Evolutionary conservation across 35 echinoderm and acorn worm genomes (phyloP).

Genomic region (Chiridota heheva): DNA sequence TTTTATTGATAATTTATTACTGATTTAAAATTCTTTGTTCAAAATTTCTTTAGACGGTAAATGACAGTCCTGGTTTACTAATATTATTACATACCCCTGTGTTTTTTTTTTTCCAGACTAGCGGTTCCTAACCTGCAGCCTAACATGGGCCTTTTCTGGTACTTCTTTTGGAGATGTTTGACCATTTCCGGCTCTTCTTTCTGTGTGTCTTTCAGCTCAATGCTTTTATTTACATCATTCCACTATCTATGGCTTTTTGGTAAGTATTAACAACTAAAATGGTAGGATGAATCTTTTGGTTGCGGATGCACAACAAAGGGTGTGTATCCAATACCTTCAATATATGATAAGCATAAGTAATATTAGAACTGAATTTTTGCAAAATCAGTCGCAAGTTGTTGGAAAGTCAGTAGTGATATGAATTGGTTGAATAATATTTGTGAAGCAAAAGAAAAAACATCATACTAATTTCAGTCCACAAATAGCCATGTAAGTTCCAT

Average conservation of each 20-base stretch:
- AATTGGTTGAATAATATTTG: no score
- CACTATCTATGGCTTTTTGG: constrained; percentile 74
- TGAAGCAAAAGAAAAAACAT: no score
- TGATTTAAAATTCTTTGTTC: no score
- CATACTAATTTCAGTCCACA: no score
- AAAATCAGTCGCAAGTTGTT: no score
- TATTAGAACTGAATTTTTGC: no score
- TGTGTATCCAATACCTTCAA: neutral
- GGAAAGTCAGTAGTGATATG: no score
- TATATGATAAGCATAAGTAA: neutral
- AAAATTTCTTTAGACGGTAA: no score
- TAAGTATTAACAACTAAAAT: constrained; percentile 14
- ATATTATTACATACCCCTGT: no score
- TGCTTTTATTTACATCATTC: constrained; percentile 93
- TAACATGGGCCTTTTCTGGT: constrained; percentile 97
- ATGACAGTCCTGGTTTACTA: no score
- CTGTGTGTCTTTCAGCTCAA: constrained; percentile 88
- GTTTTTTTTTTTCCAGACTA: constrained; percentile 57
- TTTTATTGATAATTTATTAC: no score
- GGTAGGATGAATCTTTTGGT: neutral
- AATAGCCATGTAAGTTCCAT: no score
- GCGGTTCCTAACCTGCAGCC: constrained; percentile 74
- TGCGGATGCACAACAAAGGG: neutral
- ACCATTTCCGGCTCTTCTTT: constrained; percentile 91
- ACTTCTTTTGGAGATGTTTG: constrained; percentile 99